phyloP scores from a whole-genome alignment of 1,140 invertebrate genomes.

The Papilio glaucus region DNA sequence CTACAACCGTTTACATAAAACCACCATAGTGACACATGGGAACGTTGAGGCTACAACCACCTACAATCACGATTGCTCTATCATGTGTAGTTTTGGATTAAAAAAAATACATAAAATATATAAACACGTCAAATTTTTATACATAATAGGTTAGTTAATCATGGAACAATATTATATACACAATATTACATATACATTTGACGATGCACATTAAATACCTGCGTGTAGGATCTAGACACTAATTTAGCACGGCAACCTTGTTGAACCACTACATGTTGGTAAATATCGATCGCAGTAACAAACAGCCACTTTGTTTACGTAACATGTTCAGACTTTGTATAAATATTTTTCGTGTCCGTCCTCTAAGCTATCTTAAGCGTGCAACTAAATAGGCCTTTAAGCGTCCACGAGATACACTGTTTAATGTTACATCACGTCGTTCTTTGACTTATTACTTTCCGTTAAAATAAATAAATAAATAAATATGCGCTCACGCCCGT shows the following conservation, averaged over 20 bases:
- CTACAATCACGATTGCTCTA: too few relatives aligned
- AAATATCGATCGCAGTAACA: constrained; percentile 28
- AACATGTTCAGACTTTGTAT: constrained; percentile 16
- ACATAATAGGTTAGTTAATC: too few relatives aligned
- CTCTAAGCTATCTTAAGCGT: constrained; percentile 20
- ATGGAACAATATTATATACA: too few relatives aligned
- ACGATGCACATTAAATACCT: neutral
- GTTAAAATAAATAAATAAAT: neutral
- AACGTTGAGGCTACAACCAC: too few relatives aligned
- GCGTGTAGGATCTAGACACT: neutral
- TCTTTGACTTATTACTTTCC: neutral
- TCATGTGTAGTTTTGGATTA: too few relatives aligned
- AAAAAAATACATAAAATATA: too few relatives aligned
- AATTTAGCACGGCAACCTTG: neutral
- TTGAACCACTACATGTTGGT: constrained; percentile 13
- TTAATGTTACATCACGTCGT: neutral
- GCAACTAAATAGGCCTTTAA: constrained; percentile 18
- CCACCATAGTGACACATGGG: too few relatives aligned
- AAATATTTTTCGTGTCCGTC: constrained; percentile 26
- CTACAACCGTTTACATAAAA: too few relatives aligned
- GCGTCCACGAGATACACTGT: constrained; percentile 5
- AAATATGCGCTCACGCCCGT: too few relatives aligned
- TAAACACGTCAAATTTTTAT: too few relatives aligned
- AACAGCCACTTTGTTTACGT: constrained; percentile 24
- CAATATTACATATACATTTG: too few relatives aligned